phyloP scores from a whole-genome alignment of 2,113 vertebrate genomes.

The Lichenostomus cassidix region DNA sequence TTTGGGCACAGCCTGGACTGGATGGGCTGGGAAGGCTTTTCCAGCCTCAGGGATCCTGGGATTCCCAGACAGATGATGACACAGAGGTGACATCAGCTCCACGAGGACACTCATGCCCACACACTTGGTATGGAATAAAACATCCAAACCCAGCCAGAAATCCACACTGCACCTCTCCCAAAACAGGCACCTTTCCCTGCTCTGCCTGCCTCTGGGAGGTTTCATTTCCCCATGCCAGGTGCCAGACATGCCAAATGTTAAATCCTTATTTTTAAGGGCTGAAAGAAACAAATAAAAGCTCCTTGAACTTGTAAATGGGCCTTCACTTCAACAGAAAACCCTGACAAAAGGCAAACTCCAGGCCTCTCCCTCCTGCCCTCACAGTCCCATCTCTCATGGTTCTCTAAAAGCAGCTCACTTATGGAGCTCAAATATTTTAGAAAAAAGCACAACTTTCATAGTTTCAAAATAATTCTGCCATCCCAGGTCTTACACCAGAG shows the following conservation, averaged over 20 bases:
- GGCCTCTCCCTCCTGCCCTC: not conserved
- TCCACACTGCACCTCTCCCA: fast-evolving
- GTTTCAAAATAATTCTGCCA: not conserved
- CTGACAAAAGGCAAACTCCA: not conserved
- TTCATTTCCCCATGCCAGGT: not conserved
- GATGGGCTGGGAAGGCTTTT: not conserved
- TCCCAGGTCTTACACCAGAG: not conserved
- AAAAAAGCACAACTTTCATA: not conserved
- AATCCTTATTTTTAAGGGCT: not conserved
- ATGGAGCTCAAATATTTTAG: not conserved
- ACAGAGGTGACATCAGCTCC: not conserved
- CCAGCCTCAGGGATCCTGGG: fast-evolving
- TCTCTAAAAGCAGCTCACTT: not conserved
- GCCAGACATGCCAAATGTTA: fast-evolving
- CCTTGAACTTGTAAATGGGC: not conserved
- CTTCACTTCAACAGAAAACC: not conserved
- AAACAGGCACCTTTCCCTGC: fast-evolving
- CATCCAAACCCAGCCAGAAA: not conserved
- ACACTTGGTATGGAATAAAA: fast-evolving
- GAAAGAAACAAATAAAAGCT: not conserved
- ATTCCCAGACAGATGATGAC: not conserved
- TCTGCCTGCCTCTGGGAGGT: not conserved
- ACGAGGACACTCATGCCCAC: not conserved
- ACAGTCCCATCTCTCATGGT: not conserved
- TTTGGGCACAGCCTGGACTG: fast-evolving